These are phyloP conservation scores for Spinibarbus caldwelli DNA, from an alignment of 2,797 vertebrate genomes.

Conservation along the genomic window DNA sequence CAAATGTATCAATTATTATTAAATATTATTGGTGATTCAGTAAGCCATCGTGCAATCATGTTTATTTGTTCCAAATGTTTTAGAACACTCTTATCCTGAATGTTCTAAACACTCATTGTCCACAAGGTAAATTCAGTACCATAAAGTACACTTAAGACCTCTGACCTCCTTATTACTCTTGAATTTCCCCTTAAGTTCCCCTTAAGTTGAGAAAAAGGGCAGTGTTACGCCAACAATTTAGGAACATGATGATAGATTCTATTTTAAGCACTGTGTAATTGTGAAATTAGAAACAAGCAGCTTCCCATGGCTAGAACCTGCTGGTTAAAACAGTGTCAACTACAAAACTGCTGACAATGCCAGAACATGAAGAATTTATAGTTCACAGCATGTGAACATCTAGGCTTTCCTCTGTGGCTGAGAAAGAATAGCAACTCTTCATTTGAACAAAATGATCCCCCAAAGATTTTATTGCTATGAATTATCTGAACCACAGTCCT, in stretches of 20 bases:
- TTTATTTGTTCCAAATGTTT: background rate
- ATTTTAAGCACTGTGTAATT: slow-evolving; percentile 30
- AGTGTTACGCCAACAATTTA: slow-evolving; percentile 27
- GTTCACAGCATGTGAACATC: slow-evolving; percentile 8
- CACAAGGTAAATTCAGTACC: background rate
- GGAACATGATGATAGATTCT: slow-evolving; percentile 16
- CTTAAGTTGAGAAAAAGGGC: slow-evolving; percentile 20
- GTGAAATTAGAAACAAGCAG: slow-evolving; percentile 29
- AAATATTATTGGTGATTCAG: background rate
- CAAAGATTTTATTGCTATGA: background rate
- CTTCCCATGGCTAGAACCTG: slow-evolving; percentile 36
- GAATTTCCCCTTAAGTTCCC: background rate
- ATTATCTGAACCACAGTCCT: background rate
- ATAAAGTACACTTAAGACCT: background rate
- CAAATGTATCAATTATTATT: background rate
- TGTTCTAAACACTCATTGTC: background rate
- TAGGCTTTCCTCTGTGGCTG: slow-evolving; percentile 2
- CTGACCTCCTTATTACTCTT: background rate
- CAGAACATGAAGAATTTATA: background rate
- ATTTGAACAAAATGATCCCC: background rate
- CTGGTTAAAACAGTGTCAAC: slow-evolving; percentile 38
- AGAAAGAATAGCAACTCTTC: slow-evolving; percentile 11
- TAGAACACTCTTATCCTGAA: background rate
- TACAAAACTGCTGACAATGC: slow-evolving; percentile 24
- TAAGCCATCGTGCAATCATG: background rate